phyloP scores from a whole-genome alignment of 2,797 vertebrate genomes.

The Basileuterus tristriatus region DNA sequence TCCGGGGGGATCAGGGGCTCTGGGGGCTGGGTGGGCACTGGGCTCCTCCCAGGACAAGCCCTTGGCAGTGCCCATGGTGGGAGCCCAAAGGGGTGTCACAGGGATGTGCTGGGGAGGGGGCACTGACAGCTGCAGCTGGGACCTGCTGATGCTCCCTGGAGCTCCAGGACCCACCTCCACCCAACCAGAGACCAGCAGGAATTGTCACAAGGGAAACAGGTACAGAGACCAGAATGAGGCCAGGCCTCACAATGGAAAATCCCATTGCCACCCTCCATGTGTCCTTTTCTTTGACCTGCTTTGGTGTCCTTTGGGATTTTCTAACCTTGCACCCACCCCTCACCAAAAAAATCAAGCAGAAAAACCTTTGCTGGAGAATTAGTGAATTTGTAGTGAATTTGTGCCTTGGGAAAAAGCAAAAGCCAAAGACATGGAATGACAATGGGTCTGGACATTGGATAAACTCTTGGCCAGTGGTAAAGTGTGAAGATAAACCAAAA shows the following conservation, averaged over 20 bases:
- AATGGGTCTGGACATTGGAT: not conserved
- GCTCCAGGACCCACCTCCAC: not conserved
- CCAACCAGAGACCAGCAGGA: fast-evolving
- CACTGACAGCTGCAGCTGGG: not conserved
- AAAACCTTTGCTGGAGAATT: not conserved
- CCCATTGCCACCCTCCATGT: fast-evolving
- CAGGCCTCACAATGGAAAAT: not conserved
- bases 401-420: not conserved
- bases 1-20: not conserved
- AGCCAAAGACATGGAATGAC: fast-evolving
- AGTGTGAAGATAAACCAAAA: not conserved
- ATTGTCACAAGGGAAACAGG: not conserved
- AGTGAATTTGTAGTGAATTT: not conserved
- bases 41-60: no score
- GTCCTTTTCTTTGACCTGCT: not conserved
- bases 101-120: fast-evolving
- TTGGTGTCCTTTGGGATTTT: not conserved
- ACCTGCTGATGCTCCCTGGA: not conserved
- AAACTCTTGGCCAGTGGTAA: not conserved
- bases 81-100: no score
- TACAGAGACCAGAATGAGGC: no score
- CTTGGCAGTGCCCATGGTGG: fast-evolving
- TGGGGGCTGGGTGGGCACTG: fast-evolving
- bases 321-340: not conserved
- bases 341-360: not conserved